Evolutionary conservation across 2,113 vertebrate species (phyloP).

Genomic region (Dolichotis patagonum): DNA sequence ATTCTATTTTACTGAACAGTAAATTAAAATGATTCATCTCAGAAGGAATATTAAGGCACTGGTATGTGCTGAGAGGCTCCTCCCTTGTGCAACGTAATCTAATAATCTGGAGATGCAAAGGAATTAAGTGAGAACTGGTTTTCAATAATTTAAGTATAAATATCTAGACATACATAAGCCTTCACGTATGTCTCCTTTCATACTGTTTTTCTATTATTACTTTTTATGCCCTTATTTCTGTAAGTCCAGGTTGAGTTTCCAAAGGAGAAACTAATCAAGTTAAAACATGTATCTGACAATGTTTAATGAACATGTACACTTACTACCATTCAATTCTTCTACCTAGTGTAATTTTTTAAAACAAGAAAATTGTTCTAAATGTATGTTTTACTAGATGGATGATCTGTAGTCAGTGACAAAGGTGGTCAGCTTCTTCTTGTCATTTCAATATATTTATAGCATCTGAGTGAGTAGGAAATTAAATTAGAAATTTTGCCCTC

Average conservation of each 20-base stretch:
- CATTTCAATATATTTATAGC: background rate
- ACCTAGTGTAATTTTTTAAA: background rate
- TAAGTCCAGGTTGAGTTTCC: background rate
- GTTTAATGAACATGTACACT: background rate
- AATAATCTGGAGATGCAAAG: background rate
- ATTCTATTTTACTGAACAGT: background rate
- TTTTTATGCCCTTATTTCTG: background rate
- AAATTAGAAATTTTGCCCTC: background rate
- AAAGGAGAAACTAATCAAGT: background rate
- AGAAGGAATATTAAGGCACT: background rate
- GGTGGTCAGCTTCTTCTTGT: background rate
- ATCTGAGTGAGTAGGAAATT: background rate
- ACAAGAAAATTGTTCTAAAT: background rate
- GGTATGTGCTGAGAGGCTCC: background rate
- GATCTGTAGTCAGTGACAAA: background rate
- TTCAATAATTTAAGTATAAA: slow-evolving; percentile 19
- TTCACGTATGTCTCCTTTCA: background rate
- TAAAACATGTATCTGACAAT: background rate
- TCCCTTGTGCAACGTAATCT: background rate
- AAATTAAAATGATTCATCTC: slow-evolving; percentile 24
- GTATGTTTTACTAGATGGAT: background rate
- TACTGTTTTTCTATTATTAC: background rate
- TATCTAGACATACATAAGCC: background rate
- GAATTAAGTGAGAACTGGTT: background rate
- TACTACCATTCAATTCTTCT: background rate